These are phyloP conservation scores for Plectrocnemia conspersa DNA, from an alignment of 1,140 invertebrate species.

Conservation along the genomic window DNA sequence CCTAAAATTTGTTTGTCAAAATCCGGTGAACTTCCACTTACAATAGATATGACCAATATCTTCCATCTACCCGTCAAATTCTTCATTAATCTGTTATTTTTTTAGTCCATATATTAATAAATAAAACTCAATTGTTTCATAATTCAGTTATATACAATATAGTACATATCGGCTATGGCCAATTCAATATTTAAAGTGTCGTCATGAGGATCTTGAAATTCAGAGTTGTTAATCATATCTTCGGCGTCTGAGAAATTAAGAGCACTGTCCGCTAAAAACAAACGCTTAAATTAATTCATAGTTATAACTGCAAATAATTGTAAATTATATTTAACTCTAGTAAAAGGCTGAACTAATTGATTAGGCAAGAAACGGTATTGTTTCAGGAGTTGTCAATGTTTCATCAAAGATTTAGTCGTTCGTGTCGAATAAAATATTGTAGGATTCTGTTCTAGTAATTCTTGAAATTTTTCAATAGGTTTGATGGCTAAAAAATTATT, in stretches of 20 bases:
- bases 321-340: slow-evolving; percentile 44
- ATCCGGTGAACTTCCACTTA: slow-evolving; percentile 73
- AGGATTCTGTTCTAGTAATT: slow-evolving; percentile 79
- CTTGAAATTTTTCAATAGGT: slow-evolving; percentile 75
- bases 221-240: slow-evolving; percentile 79
- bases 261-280: slow-evolving; percentile 56
- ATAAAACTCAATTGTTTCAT: slow-evolving; percentile 10
- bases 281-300: neutral
- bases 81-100: slow-evolving; percentile 83
- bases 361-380: slow-evolving; percentile 90
- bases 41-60: slow-evolving; percentile 86
- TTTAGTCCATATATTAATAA: slow-evolving; percentile 44
- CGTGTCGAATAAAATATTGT: slow-evolving; percentile 82
- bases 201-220: slow-evolving; percentile 74
- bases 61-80: slow-evolving; percentile 88
- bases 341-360: slow-evolving; percentile 68
- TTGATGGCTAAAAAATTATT: slow-evolving; percentile 32
- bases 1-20: slow-evolving; percentile 91
- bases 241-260: slow-evolving; percentile 90
- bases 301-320: neutral
- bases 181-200: slow-evolving; percentile 66
- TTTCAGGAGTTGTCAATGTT: slow-evolving; percentile 90
- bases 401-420: slow-evolving; percentile 78
- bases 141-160: slow-evolving; percentile 15
- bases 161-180: slow-evolving; percentile 61